Evolutionary conservation across 1,140 invertebrate genomes (phyloP).

Genomic region (Parapsyche elsis): DNA sequence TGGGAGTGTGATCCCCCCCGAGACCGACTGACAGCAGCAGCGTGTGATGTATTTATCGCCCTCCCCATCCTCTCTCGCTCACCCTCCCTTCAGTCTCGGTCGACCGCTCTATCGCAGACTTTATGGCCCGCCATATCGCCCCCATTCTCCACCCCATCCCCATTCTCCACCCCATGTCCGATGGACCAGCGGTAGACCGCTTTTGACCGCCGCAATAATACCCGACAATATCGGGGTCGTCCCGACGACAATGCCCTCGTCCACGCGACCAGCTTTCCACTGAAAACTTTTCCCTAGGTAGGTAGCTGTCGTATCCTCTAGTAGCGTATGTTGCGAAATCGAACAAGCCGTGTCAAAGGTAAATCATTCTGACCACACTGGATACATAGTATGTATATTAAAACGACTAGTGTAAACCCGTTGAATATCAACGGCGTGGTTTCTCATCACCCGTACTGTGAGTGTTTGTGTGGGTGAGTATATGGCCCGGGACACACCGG

Average conservation of each 20-base stretch:
- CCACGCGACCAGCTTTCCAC: background rate
- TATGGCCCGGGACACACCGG: too few species aligned
- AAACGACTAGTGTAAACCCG: too few species aligned
- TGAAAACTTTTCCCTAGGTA: background rate
- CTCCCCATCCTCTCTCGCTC: constrained; percentile 68
- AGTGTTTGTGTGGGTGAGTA: too few species aligned
- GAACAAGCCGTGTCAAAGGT: background rate
- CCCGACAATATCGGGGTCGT: background rate
- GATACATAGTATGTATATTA: too few species aligned
- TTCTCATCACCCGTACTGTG: too few species aligned
- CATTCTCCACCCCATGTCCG: background rate
- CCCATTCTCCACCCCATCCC: background rate
- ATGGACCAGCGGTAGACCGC: background rate
- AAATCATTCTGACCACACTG: too few species aligned
- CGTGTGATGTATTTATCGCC: constrained; percentile 64
- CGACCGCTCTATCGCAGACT: constrained; percentile 39
- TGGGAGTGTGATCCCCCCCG: constrained; percentile 51
- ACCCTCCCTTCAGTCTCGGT: constrained; percentile 69
- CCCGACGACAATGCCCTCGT: background rate
- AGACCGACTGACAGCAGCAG: constrained; percentile 59
- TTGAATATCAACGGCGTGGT: too few species aligned
- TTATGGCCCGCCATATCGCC: constrained; percentile 4
- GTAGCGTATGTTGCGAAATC: background rate
- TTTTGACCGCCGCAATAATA: constrained; percentile 20
- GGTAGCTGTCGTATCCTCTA: too few species aligned